Base-by-base conservation (phyloP, 2,797 vertebrate genomes). In the Chiroxiphia lanceolata region DNA sequence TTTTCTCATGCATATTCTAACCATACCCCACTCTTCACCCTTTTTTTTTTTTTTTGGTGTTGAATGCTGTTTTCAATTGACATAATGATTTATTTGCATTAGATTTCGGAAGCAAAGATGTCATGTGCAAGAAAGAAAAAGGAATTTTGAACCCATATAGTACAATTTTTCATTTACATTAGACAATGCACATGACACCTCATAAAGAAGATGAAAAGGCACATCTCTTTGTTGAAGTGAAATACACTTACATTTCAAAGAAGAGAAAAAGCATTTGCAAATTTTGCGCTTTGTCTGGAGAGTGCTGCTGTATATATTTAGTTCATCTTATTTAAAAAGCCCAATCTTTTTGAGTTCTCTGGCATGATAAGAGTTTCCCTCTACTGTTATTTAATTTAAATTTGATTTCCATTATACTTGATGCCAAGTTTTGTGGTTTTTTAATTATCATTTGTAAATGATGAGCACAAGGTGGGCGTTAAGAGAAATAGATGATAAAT, bases 241-340 rank as follows among this genome's bases (percentile, higher is more conserved):
- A 95, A 86, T 75, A 83, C 25, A 74, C 53, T 86, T 86, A 71
- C 42, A 90, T 68, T 53, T 82, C 48, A 94, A 93, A 86, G 90
- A 89, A 75, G 36, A 94, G 85, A 95, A 93, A 70, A 97, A 83
- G 12, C 36, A 92, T 87, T 90, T 95, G 80, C 89, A 96, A 94
- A 81, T 67, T 72, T 77, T 53, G 40, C 57, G 74, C 59, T 91
- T 94, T 94, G 67, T 87, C 75, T 87, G 34, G 27, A 85, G 48
- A 75, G 11, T 61, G 15, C 45, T 83, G 61, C 45, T 71, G 56
- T 61, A 51, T 61, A 78, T 61, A 87, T 94, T 92, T 78, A 80
- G 42, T 59, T 85, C 44, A 57, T 77, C 22, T 83, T 31, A 69
- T 83, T 81, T 81, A 87, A 89, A 16, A 80, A 50, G 13, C 5